These are phyloP conservation scores for Nemoura dubitans DNA, from an alignment of 2,888 invertebrate species.

Conservation along the genomic window DNA sequence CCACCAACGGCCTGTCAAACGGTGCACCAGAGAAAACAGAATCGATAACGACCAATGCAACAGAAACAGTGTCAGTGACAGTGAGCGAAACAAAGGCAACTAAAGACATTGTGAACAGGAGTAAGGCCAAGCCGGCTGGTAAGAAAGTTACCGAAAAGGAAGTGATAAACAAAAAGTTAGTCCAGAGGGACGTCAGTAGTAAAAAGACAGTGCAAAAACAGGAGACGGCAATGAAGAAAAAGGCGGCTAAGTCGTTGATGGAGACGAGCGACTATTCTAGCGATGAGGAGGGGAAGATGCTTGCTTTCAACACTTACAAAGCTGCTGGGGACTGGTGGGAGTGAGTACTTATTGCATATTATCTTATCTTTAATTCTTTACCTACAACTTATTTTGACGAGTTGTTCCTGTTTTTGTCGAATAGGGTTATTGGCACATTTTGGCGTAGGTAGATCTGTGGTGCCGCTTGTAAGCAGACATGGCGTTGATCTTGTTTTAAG, in stretches of 20 bases:
- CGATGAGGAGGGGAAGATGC: background rate
- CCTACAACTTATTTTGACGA: too few species aligned
- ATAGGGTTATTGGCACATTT: too few species aligned
- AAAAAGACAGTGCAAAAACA: too few species aligned
- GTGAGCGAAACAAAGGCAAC: background rate
- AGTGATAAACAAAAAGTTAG: background rate
- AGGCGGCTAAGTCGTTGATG: too few species aligned
- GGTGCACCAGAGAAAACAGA: background rate
- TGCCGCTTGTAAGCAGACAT: too few species aligned
- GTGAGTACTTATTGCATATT: constrained; percentile 67
- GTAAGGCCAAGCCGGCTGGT: background rate
- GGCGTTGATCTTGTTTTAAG: too few species aligned
- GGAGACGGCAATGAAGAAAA: too few species aligned
- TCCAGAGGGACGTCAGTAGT: too few species aligned
- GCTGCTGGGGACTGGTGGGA: constrained; percentile 83
- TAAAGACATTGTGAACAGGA: background rate
- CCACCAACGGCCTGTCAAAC: background rate
- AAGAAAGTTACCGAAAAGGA: background rate
- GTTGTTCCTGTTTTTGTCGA: too few species aligned
- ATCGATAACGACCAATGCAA: background rate
- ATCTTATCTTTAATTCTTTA: too few species aligned
- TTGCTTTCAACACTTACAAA: background rate
- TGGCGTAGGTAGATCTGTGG: too few species aligned
- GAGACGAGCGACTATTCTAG: too few species aligned
- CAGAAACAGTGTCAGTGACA: background rate